Evolutionary conservation across 2,113 vertebrate genomes (phyloP).

Genomic region (Natator depressus): DNA sequence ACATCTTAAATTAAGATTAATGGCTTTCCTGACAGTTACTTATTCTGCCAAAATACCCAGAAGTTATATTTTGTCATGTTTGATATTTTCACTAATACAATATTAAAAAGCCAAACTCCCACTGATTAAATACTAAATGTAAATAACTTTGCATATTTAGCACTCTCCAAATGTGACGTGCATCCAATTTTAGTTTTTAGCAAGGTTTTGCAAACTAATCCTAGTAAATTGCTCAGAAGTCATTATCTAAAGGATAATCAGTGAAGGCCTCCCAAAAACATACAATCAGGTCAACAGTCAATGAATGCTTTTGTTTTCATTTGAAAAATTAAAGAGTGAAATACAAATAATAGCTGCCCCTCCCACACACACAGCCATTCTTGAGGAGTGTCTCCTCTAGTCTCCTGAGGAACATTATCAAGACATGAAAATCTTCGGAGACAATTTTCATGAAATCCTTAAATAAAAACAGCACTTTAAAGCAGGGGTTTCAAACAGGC

Average conservation of each 20-base stretch:
- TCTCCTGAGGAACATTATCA: not conserved
- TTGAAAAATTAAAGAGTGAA: not conserved
- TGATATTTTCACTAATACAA: not conserved
- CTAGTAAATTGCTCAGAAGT: not conserved
- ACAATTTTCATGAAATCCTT: not conserved
- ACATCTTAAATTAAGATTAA: not conserved
- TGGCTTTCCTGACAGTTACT: not conserved
- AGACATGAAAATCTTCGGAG: not conserved
- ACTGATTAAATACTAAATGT: not conserved
- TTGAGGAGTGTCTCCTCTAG: not conserved
- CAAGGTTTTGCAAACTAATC: not conserved
- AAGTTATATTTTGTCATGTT: not conserved
- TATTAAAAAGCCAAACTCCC: conserved; percentile 4
- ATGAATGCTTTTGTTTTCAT: not conserved
- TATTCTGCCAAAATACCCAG: not conserved
- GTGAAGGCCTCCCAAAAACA: not conserved
- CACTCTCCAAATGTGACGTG: not conserved
- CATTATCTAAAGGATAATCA: not conserved
- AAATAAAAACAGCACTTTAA: not conserved
- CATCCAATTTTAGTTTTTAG: not conserved
- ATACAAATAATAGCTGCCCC: not conserved
- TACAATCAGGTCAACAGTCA: not conserved
- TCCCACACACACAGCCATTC: not conserved
- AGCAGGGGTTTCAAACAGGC: no score
- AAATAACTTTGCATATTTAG: not conserved